Conservation (phyloP, 2,888 invertebrate genomes). For the Drosophila macrospina region DNA sequence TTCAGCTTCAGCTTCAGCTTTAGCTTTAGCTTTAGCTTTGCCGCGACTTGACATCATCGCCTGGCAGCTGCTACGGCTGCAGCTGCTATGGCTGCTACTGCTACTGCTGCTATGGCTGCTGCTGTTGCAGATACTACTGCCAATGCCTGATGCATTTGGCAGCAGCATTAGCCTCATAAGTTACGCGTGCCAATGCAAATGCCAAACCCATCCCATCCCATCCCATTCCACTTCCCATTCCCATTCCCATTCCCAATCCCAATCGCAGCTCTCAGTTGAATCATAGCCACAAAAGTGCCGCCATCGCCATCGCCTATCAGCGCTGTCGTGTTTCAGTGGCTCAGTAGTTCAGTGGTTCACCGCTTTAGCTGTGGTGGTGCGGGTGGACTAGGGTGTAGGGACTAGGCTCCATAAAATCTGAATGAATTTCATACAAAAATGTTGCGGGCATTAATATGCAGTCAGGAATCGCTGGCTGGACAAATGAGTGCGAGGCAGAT, state of each 20-base stretch:
- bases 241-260: constrained; percentile 9
- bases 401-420: constrained; percentile 48
- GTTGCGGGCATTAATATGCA: constrained; percentile 58
- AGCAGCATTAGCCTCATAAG: constrained; percentile 52
- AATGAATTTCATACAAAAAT: constrained; percentile 67
- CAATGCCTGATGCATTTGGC: constrained; percentile 35
- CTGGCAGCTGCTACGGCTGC: constrained; percentile 37
- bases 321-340: constrained; percentile 1
- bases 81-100: constrained; percentile 28
- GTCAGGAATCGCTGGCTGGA: constrained; percentile 28
- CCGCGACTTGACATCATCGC: constrained; percentile 70
- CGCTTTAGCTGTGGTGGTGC: too few species aligned
- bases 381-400: too few species aligned
- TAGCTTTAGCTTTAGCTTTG: constrained; percentile 1
- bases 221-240: constrained; percentile 2
- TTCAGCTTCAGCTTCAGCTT: constrained; percentile 25
- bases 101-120: neutral
- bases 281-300: constrained; percentile 61
- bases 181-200: constrained; percentile 62
- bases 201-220: constrained; percentile 6
- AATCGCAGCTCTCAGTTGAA: constrained; percentile 24
- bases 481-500: constrained; percentile 3
- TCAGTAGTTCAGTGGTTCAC: neutral
- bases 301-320: constrained; percentile 38
- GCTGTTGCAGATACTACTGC: constrained; percentile 20